A percentile compares a stretch with the other conserved stretches of the same genome.
Evolutionary conservation across 2,797 vertebrate species (phyloP).

Genomic region (Bucorvus abyssinicus): DNA sequence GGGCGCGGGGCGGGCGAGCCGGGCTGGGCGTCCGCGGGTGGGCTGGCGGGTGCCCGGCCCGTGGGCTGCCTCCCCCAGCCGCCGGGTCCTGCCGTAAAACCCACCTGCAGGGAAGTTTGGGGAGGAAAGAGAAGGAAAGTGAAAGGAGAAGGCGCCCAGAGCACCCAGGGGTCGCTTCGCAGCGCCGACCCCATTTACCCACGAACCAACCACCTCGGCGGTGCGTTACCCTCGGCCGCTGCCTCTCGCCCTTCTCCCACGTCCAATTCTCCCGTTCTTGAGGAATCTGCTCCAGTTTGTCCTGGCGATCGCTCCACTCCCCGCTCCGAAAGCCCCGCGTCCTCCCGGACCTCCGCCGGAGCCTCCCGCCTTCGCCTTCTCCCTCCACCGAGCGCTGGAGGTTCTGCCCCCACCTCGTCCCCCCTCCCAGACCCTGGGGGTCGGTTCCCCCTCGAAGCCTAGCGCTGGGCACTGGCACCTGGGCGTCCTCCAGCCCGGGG

Average conservation of each 20-base stretch:
- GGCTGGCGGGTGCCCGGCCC: neutral
- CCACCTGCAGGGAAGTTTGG: neutral
- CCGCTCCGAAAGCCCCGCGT: fast-evolving
- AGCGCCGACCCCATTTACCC: neutral
- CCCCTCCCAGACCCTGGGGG: neutral
- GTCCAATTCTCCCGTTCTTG: neutral
- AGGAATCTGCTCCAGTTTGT: neutral
- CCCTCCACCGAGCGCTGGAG: neutral
- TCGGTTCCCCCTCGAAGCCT: neutral
- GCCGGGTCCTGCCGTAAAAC: neutral
- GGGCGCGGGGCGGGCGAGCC: neutral
- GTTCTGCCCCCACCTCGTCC: neutral
- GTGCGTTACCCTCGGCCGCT: neutral
- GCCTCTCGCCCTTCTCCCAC: neutral
- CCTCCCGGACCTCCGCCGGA: neutral
- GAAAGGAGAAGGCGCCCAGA: neutral
- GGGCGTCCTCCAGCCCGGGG: slow-evolving; percentile 80
- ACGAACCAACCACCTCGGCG: fast-evolving
- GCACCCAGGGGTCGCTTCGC: fast-evolving
- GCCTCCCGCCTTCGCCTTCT: neutral
- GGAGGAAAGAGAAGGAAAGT: neutral
- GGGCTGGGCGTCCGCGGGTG: too few relatives aligned
- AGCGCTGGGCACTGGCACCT: slow-evolving; percentile 73
- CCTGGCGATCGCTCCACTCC: fast-evolving
- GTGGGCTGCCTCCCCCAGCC: neutral